Base-by-base conservation (phyloP, 2,888 invertebrate species). In the Macropis europaea region DNA sequence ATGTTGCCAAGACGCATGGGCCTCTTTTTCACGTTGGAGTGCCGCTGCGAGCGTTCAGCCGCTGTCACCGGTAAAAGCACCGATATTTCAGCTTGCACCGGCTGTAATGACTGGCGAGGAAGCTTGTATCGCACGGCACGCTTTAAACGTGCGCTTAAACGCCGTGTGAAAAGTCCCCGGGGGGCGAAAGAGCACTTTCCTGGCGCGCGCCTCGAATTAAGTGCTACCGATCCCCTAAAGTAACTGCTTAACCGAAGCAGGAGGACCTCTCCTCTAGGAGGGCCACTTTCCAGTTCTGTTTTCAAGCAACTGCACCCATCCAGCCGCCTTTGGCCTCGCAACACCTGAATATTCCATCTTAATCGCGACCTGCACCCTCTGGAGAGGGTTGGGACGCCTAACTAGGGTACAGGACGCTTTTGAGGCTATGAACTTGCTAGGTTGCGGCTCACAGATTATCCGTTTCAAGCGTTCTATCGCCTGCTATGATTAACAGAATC, bases 141-240 rank as follows among this genome's bases (percentile, higher is more conserved):
- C n/a, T n/a, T 22, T 13, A 30, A 50, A 52, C 61, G 28, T 61
- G 43, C 52, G 52, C 45, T 42, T 52, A 52, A 61, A 43, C 61
- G 32, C 48, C 26, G 22, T 19, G 28, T 24, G 63, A 32, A 56
- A 54, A 56, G 38, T 54, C 57, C 48, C 54, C n/a, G 7, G 30
- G 63, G 56, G 38, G n/a, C 48, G 40, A 56, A 47, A 63, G 63
- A 56, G 63, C 56, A 63, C 63, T 63, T 56, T 63, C 48, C 54
- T 13, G 47, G 38, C 47, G 48, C 63, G 47, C 38, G n/a, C 28
- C 11, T 48, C 64, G 57, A 64, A 64, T 64, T 57, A 64, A 64
- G 57, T 64, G 57, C 52, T 42, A 45, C 48, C 64, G 52, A 64
- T 54, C 47, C 40, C 13, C 47, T n/a, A 42, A 42, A 32, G 59